Percentiles rank a stretch among this genome's conserved stretches.
phyloP scores from a whole-genome alignment of 2,113 vertebrate species.

The Elaphurus davidianus region DNA sequence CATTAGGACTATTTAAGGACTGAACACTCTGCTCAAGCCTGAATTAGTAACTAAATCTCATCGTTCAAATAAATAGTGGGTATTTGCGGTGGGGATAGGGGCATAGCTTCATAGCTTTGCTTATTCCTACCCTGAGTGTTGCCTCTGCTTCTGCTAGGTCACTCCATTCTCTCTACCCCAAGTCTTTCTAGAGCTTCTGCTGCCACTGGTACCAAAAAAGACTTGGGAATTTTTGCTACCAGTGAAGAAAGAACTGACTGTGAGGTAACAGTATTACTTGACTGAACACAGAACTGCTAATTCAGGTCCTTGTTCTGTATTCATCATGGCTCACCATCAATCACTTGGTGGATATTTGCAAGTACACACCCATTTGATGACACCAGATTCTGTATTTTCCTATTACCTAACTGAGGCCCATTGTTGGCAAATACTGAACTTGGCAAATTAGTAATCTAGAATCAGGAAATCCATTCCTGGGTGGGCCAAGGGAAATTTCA shows the following conservation, averaged over 20 bases:
- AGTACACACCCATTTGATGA: neutral
- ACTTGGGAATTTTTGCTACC: neutral
- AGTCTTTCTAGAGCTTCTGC: neutral
- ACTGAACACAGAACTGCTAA: neutral
- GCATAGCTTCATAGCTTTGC: neutral
- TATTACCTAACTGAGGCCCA: neutral
- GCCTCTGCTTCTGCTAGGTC: neutral
- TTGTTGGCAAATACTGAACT: neutral
- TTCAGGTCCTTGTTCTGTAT: neutral
- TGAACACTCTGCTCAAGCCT: neutral
- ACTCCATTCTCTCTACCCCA: neutral
- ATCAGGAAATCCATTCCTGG: constrained; percentile 31
- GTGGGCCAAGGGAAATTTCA: constrained; percentile 12
- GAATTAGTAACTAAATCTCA: neutral
- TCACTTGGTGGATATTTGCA: neutral
- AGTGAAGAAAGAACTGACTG: neutral
- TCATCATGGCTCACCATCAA: neutral
- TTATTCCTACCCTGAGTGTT: neutral
- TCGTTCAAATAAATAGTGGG: neutral
- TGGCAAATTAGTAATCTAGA: constrained; percentile 21
- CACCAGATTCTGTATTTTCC: constrained; percentile 34
- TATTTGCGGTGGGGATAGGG: neutral
- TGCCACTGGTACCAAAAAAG: neutral
- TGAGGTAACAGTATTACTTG: neutral
- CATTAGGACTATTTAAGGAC: neutral